Percentiles rank a stretch among this genome's conserved stretches.
Evolutionary conservation across 1,140 invertebrate species (phyloP).

Genomic region (Drosophila ercepeae): DNA sequence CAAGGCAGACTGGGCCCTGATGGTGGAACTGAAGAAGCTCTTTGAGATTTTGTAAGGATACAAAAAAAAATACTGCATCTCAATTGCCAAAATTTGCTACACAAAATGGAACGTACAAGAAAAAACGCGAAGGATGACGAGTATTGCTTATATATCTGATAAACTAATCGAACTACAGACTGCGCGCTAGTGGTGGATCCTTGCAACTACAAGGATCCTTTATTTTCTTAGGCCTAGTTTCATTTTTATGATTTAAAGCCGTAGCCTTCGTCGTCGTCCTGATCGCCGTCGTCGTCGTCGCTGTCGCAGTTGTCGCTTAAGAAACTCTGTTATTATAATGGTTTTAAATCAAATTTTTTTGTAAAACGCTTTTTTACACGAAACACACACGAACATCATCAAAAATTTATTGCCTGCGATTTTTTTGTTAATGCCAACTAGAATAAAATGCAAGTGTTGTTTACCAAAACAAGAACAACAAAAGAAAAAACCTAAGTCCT

Average conservation of each 20-base stretch:
- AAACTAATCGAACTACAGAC: slow-evolving; percentile 51
- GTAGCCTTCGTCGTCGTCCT: slow-evolving; percentile 1
- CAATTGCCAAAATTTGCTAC: slow-evolving; percentile 54
- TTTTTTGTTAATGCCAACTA: slow-evolving; percentile 67
- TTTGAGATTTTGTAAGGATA: slow-evolving; percentile 95
- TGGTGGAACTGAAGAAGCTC: slow-evolving; percentile 98
- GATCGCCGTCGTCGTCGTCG: neutral
- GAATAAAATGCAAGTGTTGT: slow-evolving; percentile 46
- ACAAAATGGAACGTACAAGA: slow-evolving; percentile 27
- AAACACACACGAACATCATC: slow-evolving; percentile 14
- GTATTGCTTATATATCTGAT: slow-evolving; percentile 15
- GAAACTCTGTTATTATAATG: slow-evolving; percentile 51
- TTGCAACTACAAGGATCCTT: slow-evolving; percentile 17
- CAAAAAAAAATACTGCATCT: neutral
- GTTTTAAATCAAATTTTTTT: slow-evolving; percentile 77
- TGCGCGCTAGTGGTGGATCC: slow-evolving; percentile 54
- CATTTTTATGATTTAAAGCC: slow-evolving; percentile 37
- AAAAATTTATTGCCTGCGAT: slow-evolving; percentile 56
- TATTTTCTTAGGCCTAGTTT: slow-evolving; percentile 40
- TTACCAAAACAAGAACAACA: slow-evolving; percentile 14
- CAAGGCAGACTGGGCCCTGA: slow-evolving; percentile 98
- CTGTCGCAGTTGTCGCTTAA: slow-evolving; percentile 28
- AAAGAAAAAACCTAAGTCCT: neutral
- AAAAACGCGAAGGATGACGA: slow-evolving; percentile 10
- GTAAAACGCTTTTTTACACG: slow-evolving; percentile 55